A percentile compares a stretch with the other conserved stretches of the same genome.
These are phyloP conservation scores for Sinocyclocheilus maitianheensis DNA, from an alignment of 2,113 vertebrate genomes.

Conservation along the genomic window DNA sequence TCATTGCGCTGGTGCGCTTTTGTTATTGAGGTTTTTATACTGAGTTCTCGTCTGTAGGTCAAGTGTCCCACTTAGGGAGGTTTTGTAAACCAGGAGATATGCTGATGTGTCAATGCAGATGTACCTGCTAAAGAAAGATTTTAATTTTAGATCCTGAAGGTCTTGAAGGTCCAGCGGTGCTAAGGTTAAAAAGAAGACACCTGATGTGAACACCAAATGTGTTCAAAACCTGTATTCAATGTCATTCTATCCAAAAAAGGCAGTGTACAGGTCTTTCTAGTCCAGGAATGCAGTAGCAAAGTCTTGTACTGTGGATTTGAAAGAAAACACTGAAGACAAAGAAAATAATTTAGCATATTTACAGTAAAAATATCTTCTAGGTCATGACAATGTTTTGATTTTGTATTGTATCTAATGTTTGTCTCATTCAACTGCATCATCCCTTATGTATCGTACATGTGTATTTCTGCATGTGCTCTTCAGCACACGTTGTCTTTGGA, in stretches of 20 bases:
- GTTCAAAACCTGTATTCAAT: not conserved
- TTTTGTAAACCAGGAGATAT: not conserved
- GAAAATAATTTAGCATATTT: not conserved
- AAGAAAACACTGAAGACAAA: not conserved
- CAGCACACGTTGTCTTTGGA: conserved; percentile 25
- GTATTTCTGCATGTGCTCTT: conserved; percentile 47
- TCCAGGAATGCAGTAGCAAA: not conserved
- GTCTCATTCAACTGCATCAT: conserved; percentile 24
- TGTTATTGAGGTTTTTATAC: conserved; percentile 67
- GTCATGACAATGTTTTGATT: conserved; percentile 9
- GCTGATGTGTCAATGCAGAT: conserved; percentile 37
- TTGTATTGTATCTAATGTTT: conserved; percentile 29
- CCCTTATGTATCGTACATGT: conserved; percentile 3
- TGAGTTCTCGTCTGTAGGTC: not conserved
- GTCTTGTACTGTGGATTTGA: not conserved
- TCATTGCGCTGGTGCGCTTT: conserved; percentile 70
- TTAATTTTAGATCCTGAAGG: conserved; percentile 22
- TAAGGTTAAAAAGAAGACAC: not conserved
- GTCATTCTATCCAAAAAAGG: not conserved
- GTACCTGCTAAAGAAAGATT: conserved; percentile 7
- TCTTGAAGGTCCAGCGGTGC: not conserved
- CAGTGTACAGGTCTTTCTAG: not conserved
- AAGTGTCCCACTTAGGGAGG: not conserved
- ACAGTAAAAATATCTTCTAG: not conserved
- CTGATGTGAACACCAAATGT: not conserved